Base-by-base conservation (phyloP, 2,113 vertebrate genomes). In the Helogale parvula region DNA sequence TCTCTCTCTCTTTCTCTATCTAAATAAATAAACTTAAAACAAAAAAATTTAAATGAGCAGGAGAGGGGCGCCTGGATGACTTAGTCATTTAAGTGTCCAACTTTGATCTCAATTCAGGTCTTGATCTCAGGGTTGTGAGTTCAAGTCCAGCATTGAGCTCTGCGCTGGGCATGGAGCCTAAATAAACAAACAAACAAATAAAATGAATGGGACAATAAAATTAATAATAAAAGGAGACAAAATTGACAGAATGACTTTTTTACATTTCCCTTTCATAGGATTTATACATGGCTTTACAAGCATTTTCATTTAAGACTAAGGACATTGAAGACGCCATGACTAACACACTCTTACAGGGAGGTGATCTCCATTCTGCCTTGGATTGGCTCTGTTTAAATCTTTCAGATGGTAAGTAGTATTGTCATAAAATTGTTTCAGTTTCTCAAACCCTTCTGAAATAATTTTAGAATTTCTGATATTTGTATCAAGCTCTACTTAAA, bases 361-460 rank as follows among this genome's bases (percentile, higher is more conserved):
- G 99, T 14, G 99, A 99, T 98, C 99, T 99, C 90, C 99, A 99
- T 98, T 99, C 99, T 88, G 99, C 99, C 6, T 99, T 99, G 69
- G 99, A 99, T 47, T 99, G 99, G 99, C 99, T 99, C 80, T 99
- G 99, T 98, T 99, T 99, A 85, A 99, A 99, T 92, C 99, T 99
- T 84, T 99, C 98, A 88, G 99, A 99, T 47, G 99, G 99, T 99
- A 98, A 98, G 89, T 69, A 57, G 7, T 29, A 23, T 71, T 57
- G 14, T 82, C 88, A 27, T 83, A 74, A 69, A 45, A 60, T 45
- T 68, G 45, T 90, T 96, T 92, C 14, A n/a, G 16, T 90, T 89
- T 90, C 84, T 86, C 17, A 97, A 77, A 54, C 29, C 27, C 21
- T 38, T 94, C 95, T 47, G 23, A 92, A 87, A 31, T 76, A 60